Base-by-base conservation (phyloP, 2,888 invertebrate species). In the Tortrix viridana region DNA sequence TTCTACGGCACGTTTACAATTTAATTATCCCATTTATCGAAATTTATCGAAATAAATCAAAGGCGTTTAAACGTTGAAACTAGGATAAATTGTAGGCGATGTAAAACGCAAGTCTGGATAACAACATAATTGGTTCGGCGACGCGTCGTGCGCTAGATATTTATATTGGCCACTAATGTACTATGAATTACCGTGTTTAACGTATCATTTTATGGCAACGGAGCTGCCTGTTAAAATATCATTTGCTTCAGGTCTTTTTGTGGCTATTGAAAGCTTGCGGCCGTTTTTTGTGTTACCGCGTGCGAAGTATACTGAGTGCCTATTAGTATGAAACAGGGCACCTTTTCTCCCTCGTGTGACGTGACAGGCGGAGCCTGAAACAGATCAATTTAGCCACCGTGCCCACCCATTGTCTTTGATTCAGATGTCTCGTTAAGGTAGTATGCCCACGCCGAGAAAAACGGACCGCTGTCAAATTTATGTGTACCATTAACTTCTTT, bases 401-500 rank as follows among this genome's bases (percentile, higher is more conserved):
- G 80, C 74, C 82, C 82, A 81, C 83, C 85, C 85, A 86, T 88
- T 88, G 85, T 85, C 72, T 80, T 81, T 82, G 79, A 84, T 83
- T 84, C 83, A 82, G 81, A 78, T 75, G 82, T 83, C 84, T 88
- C 84, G 80, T 88, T 88, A 88, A 82, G 71, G 71, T 69, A 71
- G 76, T 75, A 70, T 65, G 58, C 64, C 71, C 69, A 69, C 67
- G 69, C 71, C 71, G 69, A 69, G 67, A 75, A 78, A 82, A 86
- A 82, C 83, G 73, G 75, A 76, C 71, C 75, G 73, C 74, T 69
- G 72, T 84, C 80, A 82, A 84, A 86, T 85, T 88, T 86, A 87
- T 86, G 79, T 79, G 73, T 74, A 75, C 76, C 84, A 85, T 87
- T 85, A 86, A 81, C 72, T 74, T 77, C 78, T 77, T 79, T 79